Percentiles rank a stretch among this genome's conserved stretches.
These are phyloP conservation scores for Sterrhoptilus dennistouni DNA, from an alignment of 2,113 vertebrate genomes.

Conservation along the genomic window DNA sequence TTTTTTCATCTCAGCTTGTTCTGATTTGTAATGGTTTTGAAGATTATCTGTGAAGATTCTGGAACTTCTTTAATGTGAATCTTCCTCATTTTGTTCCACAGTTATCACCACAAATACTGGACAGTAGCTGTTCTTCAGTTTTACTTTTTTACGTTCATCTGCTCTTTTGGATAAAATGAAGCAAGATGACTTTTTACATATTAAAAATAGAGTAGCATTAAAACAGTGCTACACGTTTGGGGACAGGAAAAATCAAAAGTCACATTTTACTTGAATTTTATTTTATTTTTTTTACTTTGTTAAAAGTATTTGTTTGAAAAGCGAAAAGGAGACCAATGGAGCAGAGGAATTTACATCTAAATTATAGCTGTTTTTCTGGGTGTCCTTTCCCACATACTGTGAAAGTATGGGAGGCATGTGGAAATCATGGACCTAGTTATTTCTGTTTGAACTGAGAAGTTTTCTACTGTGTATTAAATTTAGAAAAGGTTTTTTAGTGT, in stretches of 20 bases:
- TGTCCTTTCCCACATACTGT: background rate
- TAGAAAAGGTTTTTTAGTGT: background rate
- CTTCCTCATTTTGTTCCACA: slow-evolving; percentile 27
- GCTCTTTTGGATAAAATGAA: background rate
- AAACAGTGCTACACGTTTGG: background rate
- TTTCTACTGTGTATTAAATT: background rate
- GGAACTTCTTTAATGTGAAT: slow-evolving; percentile 39
- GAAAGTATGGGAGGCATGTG: background rate
- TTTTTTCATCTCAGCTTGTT: slow-evolving; percentile 39
- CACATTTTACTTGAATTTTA: background rate
- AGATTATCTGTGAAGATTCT: slow-evolving; percentile 43
- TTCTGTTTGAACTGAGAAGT: background rate
- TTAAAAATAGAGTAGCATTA: background rate
- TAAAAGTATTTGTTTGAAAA: background rate
- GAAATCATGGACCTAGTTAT: background rate
- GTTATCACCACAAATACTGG: slow-evolving; percentile 17
- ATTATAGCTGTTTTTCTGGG: background rate
- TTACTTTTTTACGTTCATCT: background rate
- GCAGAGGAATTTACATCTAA: background rate
- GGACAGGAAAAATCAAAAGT: background rate
- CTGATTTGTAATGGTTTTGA: slow-evolving; percentile 53
- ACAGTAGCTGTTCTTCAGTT: background rate
- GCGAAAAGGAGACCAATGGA: background rate
- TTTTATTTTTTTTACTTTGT: background rate
- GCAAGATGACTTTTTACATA: background rate